These are phyloP conservation scores for Procambarus virginalis DNA, from an alignment of 1,140 invertebrate genomes.

Conservation along the genomic window DNA sequence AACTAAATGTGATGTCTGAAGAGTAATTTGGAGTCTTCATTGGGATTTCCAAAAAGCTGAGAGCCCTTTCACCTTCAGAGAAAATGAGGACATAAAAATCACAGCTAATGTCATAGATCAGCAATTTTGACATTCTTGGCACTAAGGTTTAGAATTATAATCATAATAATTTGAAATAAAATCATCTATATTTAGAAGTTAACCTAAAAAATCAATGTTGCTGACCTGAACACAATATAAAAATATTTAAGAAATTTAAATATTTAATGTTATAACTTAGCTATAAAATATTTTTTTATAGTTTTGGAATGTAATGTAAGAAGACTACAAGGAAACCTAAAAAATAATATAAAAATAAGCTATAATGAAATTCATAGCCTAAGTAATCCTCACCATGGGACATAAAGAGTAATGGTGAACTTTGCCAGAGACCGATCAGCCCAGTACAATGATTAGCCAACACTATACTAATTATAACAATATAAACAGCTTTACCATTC, in stretches of 20 bases:
- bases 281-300: not conserved
- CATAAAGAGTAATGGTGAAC: slow-evolving; percentile 58
- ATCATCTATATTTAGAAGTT: not conserved
- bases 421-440: slow-evolving; percentile 45
- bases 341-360: slow-evolving; percentile 55
- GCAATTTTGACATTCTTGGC: slow-evolving; percentile 44
- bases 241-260: not conserved
- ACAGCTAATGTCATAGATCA: slow-evolving; percentile 43
- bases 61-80: slow-evolving; percentile 18
- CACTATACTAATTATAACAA: slow-evolving; percentile 66
- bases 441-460: slow-evolving; percentile 61
- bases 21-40: slow-evolving; percentile 38
- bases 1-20: slow-evolving; percentile 51
- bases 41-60: slow-evolving; percentile 33
- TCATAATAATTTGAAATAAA: slow-evolving; percentile 16
- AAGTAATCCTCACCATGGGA: slow-evolving; percentile 55
- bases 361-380: slow-evolving; percentile 38
- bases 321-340: slow-evolving; percentile 22
- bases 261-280: not conserved
- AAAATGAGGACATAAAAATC: slow-evolving; percentile 7
- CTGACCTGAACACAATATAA: slow-evolving; percentile 18
- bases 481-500: slow-evolving; percentile 66
- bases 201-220: slow-evolving; percentile 36
- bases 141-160: slow-evolving; percentile 5
- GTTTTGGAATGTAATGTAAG: slow-evolving; percentile 59